phyloP scores from a whole-genome alignment of 2,888 invertebrate species.

The Diogma glabrata region DNA sequence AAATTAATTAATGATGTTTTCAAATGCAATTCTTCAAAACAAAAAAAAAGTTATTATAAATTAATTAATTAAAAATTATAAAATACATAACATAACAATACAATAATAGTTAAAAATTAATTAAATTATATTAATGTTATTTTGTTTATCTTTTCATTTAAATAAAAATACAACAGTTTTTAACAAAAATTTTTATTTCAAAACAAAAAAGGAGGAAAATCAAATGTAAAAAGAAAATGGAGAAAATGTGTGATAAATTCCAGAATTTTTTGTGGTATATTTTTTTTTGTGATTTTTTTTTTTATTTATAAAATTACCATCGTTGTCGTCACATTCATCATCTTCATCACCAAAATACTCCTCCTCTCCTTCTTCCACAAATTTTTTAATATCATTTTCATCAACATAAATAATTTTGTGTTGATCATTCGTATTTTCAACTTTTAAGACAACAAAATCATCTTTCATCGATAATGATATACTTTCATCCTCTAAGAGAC shows the following conservation, averaged over 20 bases:
- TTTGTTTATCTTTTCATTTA: constrained; percentile 3
- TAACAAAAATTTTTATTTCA: constrained; percentile 8
- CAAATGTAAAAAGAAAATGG: no score
- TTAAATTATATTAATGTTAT: constrained; percentile 5
- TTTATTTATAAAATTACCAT: constrained; percentile 9
- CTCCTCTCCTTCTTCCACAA: constrained; percentile 2
- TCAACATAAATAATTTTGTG: not conserved
- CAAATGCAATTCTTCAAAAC: constrained; percentile 9
- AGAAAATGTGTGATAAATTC: constrained; percentile 7
- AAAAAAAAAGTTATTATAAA: constrained; percentile 7
- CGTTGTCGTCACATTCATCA: not conserved
- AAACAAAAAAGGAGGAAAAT: no score
- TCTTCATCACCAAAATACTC: not conserved
- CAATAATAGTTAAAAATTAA: constrained; percentile 4
- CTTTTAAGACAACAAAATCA: constrained; percentile 26
- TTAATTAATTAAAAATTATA: constrained; percentile 5
- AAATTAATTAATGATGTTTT: constrained; percentile 5
- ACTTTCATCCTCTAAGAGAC: constrained; percentile 35
- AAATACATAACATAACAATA: constrained; percentile 9
- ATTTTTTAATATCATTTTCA: not conserved
- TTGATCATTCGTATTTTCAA: not conserved
- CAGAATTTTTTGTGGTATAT: not conserved
- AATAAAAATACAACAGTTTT: constrained; percentile 6
- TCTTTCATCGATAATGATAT: constrained; percentile 37
- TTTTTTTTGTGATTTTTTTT: no score